Conservation (phyloP, 1,140 invertebrate genomes). For the Pseudomyrmex flavicornis region DNA sequence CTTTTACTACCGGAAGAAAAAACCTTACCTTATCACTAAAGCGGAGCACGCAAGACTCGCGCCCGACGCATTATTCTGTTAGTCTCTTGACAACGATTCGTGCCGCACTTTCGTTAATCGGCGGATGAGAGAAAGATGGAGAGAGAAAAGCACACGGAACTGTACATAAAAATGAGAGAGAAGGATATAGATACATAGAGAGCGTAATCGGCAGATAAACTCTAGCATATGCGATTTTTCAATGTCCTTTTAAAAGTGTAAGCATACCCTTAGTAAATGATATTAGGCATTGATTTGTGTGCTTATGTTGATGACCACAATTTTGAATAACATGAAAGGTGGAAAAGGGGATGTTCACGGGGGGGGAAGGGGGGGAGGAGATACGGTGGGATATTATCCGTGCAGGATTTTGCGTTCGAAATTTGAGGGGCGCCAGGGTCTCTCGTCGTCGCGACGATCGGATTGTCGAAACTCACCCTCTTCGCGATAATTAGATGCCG, state of each 20-base stretch:
- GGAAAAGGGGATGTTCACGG: background rate
- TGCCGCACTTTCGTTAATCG: constrained; percentile 73
- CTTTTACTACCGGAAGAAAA: background rate
- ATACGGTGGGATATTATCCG: constrained; percentile 46
- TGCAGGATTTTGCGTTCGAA: constrained; percentile 77
- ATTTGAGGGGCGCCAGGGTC: constrained; percentile 78
- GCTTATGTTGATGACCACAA: constrained; percentile 77
- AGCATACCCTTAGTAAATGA: constrained; percentile 82
- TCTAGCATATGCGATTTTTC: constrained; percentile 84
- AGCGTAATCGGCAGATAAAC: constrained; percentile 80
- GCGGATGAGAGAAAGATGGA: constrained; percentile 24
- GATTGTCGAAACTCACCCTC: background rate
- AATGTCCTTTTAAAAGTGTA: constrained; percentile 85
- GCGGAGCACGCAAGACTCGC: constrained; percentile 17
- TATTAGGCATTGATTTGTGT: constrained; percentile 82
- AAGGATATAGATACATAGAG: constrained; percentile 74
- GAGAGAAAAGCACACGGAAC: constrained; percentile 45
- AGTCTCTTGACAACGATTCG: constrained; percentile 81
- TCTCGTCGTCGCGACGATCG: constrained; percentile 22
- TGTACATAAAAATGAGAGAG: constrained; percentile 76
- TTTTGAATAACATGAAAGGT: constrained; percentile 64
- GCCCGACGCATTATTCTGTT: constrained; percentile 59
- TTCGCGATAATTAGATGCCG: constrained; percentile 23
- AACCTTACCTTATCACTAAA: background rate
- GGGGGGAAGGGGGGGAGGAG: background rate